Percentiles rank a stretch among this genome's conserved stretches.
Conservation (phyloP, 1,140 invertebrate species). For the Plutomurus gul region DNA sequence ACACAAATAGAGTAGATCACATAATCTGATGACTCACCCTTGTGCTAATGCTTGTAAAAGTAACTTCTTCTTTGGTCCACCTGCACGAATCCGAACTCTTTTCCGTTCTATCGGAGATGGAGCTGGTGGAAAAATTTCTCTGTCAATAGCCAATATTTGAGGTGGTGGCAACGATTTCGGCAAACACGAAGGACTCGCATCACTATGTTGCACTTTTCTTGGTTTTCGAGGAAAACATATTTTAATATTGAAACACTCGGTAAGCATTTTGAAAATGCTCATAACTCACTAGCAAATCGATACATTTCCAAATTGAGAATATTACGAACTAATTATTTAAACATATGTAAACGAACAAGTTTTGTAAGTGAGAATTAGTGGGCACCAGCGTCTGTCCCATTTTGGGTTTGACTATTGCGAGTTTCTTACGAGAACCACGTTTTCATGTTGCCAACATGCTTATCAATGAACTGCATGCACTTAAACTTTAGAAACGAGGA, state of each 20-base stretch:
- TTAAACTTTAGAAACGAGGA: not conserved
- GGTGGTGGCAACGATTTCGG: not conserved
- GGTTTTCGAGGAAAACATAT: constrained; percentile 48
- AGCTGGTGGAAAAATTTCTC: not conserved
- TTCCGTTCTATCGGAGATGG: constrained; percentile 35
- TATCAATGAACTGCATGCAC: not conserved
- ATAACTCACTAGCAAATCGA: not conserved
- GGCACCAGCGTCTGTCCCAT: not conserved
- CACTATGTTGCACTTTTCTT: constrained; percentile 34
- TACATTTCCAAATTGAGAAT: not conserved
- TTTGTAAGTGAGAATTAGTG: not conserved
- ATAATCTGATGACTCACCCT: not conserved
- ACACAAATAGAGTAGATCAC: not conserved
- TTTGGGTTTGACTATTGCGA: not conserved
- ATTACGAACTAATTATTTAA: not conserved
- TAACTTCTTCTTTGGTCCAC: constrained; percentile 16
- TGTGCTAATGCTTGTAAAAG: constrained; percentile 46
- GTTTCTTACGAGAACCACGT: not conserved
- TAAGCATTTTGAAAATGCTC: constrained; percentile 40
- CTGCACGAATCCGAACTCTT: not conserved
- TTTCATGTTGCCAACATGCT: not conserved
- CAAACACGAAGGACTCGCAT: not conserved
- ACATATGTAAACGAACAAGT: not conserved
- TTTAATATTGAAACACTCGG: constrained; percentile 50
- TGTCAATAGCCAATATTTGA: not conserved